These are phyloP conservation scores for Harpalus rufipes DNA, from an alignment of 2,888 invertebrate genomes.

Conservation along the genomic window DNA sequence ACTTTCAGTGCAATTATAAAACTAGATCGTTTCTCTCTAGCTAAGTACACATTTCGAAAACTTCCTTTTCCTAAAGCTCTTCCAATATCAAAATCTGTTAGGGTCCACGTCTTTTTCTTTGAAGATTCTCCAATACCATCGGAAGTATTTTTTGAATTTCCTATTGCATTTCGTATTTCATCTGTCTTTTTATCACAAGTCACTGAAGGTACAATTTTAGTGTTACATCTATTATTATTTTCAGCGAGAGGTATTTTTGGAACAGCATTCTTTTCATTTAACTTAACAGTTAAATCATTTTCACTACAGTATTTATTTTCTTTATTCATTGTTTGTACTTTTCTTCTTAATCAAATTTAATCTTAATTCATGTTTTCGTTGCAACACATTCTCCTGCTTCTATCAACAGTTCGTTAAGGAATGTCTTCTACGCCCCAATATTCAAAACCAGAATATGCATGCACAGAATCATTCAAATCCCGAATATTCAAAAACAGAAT, in stretches of 20 bases:
- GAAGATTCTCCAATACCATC: constrained; percentile 13
- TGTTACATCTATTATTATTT: constrained; percentile 19
- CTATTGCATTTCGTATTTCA: not conserved
- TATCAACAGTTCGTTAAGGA: constrained; percentile 23
- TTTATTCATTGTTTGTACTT: constrained; percentile 36
- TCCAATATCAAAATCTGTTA: constrained; percentile 96
- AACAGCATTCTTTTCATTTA: constrained; percentile 25
- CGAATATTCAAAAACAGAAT: no score
- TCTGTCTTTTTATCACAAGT: constrained; percentile 45
- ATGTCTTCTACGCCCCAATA: no score
- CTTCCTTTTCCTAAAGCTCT: constrained; percentile 96
- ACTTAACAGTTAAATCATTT: constrained; percentile 32
- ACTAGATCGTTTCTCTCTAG: constrained; percentile 92
- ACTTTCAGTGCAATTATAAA: constrained; percentile 93
- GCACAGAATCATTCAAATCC: no score
- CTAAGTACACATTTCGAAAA: constrained; percentile 98
- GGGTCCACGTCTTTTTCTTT: constrained; percentile 82
- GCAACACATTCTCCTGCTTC: not conserved
- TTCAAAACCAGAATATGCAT: no score
- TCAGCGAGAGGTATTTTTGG: constrained; percentile 38
- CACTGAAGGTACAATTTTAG: not conserved
- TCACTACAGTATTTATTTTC: constrained; percentile 24
- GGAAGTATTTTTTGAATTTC: not conserved
- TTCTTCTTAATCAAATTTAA: constrained; percentile 6
- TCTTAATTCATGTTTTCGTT: constrained; percentile 4